Conservation (phyloP, 1,140 invertebrate species). For the Rhagoletis zephyria region DNA sequence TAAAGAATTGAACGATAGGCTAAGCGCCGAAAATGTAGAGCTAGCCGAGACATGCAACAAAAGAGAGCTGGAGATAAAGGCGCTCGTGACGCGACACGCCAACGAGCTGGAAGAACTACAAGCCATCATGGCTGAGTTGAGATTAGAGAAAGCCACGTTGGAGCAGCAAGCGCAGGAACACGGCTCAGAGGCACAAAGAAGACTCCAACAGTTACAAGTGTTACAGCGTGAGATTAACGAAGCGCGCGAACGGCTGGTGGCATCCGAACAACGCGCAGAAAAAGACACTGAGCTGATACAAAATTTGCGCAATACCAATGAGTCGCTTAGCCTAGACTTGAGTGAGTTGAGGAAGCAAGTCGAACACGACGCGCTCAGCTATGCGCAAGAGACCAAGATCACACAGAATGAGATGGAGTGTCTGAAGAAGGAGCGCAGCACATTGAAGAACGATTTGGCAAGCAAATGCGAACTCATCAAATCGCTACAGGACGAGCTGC, state of each 20-base stretch:
- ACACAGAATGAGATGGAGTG: constrained; percentile 68
- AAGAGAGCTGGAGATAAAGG: constrained; percentile 65
- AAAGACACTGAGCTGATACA: constrained; percentile 64
- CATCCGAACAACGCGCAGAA: constrained; percentile 61
- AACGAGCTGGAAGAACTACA: constrained; percentile 60
- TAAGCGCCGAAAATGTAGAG: constrained; percentile 60
- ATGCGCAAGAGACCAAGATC: constrained; percentile 66
- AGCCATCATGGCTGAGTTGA: constrained; percentile 64
- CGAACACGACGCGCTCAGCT: constrained; percentile 69
- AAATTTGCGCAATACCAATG: constrained; percentile 64
- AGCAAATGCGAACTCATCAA: constrained; percentile 70
- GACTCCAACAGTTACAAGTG: constrained; percentile 61
- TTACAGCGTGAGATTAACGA: constrained; percentile 63
- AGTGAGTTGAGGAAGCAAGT: constrained; percentile 65
- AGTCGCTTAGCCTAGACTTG: constrained; percentile 61
- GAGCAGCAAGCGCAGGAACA: constrained; percentile 59
- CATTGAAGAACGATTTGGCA: constrained; percentile 71
- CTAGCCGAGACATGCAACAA: constrained; percentile 59
- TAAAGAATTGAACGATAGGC: constrained; percentile 65
- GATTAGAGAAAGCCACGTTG: constrained; percentile 64
- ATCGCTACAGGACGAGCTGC: constrained; percentile 70
- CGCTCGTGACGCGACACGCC: constrained; percentile 63
- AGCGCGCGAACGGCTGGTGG: constrained; percentile 58
- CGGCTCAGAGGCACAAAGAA: constrained; percentile 56
- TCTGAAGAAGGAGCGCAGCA: constrained; percentile 70